Base-by-base conservation (phyloP, 2,888 invertebrate genomes). In the Sialis lutaria region DNA sequence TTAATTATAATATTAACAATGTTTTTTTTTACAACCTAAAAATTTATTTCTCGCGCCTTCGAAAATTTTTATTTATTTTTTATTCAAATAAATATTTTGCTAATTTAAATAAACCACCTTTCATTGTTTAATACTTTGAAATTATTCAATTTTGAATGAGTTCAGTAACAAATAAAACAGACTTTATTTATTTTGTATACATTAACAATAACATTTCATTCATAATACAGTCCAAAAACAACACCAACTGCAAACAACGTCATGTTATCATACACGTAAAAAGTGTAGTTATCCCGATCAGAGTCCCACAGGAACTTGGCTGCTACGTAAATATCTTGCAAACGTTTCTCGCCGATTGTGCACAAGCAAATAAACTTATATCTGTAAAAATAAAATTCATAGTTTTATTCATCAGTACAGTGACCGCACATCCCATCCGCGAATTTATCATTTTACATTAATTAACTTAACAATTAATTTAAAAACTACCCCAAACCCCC, bases 261-360 rank as follows among this genome's bases (percentile, higher is more conserved):
- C 49, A 71, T 69, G 55, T 77, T 79, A 60, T 82, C 80, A 56
- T 70, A 73, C 35, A 68, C 68, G 54, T 72, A 72, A 1, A 66
- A 63, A 0, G 74, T 74, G 58, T 74, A 82, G 45, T 68, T 66
- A 55, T 83, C 83, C 45, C 73, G 69, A 40, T 77, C 73, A 37
- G 66, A 59, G 56, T 83, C 82, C 82, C 82, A 82, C 13, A 82
- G 62, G 59, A 80, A 81, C 49, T 77, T 71, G 54, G 78, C 70
- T 39, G 71, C 70, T 6, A 73, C 63, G 46, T 73, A 68, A 40
- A 81, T 64, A 47, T 79, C 74, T 58, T 83, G 82, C 51, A 77
- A 74, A 45, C 73, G 68, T 50, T 77, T 74, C 59, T 83, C 81
- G 8, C 79, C 77, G 48, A 82, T 77, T 22, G 73, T 72, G 10